phyloP scores from a whole-genome alignment of 2,888 invertebrate genomes.

The Orchesella flavescens region DNA sequence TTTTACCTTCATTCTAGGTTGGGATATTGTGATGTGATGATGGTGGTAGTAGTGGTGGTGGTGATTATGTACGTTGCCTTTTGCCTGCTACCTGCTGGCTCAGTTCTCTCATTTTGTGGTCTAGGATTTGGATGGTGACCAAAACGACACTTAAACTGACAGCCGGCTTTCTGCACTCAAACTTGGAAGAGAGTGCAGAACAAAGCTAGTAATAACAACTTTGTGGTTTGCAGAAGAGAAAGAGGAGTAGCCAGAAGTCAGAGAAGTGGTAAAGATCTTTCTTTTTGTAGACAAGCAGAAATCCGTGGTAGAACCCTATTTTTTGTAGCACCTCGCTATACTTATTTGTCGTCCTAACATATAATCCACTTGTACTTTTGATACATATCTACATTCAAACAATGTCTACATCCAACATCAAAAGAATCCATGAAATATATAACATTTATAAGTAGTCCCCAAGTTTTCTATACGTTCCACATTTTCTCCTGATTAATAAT shows the following conservation, averaged over 20 bases:
- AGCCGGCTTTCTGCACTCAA: slow-evolving; percentile 62
- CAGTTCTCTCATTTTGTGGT: slow-evolving; percentile 57
- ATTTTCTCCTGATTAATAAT: too few species aligned
- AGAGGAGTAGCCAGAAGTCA: slow-evolving; percentile 56
- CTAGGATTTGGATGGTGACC: slow-evolving; percentile 62
- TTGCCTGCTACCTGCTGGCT: slow-evolving; percentile 62
- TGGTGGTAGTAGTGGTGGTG: slow-evolving; percentile 51
- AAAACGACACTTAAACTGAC: slow-evolving; percentile 64
- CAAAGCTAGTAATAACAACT: slow-evolving; percentile 22
- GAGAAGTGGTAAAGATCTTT: slow-evolving; percentile 45
- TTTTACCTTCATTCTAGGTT: slow-evolving; percentile 25
- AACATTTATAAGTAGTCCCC: too few species aligned
- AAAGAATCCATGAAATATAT: too few species aligned
- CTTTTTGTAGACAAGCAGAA: slow-evolving; percentile 3
- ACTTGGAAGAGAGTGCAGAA: slow-evolving; percentile 32
- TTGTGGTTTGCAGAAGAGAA: slow-evolving; percentile 25
- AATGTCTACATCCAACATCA: too few species aligned
- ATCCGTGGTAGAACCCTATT: background rate
- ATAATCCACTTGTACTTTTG: background rate
- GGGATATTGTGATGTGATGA: slow-evolving; percentile 53
- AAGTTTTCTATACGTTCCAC: too few species aligned
- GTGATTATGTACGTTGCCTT: slow-evolving; percentile 42
- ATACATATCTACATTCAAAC: too few species aligned
- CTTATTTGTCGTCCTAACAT: background rate
- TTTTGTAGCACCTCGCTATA: background rate